Conservation (phyloP, 2,113 vertebrate genomes). For the Clarias gariepinus region DNA sequence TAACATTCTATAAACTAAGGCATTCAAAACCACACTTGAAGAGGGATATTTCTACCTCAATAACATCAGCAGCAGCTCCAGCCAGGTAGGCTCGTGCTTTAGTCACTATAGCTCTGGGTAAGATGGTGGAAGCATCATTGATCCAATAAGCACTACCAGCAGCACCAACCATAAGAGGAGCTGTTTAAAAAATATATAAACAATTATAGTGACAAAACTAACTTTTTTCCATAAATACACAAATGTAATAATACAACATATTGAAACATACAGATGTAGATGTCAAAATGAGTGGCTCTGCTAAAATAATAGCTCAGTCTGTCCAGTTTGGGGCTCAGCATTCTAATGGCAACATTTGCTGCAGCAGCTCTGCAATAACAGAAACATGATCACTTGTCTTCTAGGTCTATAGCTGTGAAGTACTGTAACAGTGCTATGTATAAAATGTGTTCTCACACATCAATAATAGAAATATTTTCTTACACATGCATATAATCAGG, state of each 20-base stretch:
- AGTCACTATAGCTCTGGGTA: conserved; percentile 75
- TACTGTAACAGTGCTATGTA: background rate
- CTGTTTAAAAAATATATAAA: conserved; percentile 58
- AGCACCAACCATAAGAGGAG: conserved; percentile 75
- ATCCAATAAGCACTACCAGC: conserved; percentile 74
- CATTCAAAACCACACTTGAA: no score
- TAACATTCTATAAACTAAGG: no score
- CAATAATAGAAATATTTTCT: conserved; percentile 52
- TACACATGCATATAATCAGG: conserved; percentile 72
- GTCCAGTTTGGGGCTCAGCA: conserved; percentile 73
- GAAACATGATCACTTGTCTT: background rate
- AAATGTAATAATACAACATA: background rate
- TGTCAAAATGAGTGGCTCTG: conserved; percentile 67
- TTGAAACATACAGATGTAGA: conserved; percentile 74
- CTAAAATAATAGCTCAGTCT: conserved; percentile 73
- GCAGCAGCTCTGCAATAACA: conserved; percentile 75
- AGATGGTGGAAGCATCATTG: conserved; percentile 75
- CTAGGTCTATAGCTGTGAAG: background rate
- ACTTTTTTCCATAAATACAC: background rate
- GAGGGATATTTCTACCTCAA: no score
- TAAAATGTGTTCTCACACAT: background rate
- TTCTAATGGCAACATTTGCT: conserved; percentile 78
- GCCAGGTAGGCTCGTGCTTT: conserved; percentile 73
- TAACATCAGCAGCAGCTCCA: conserved; percentile 76
- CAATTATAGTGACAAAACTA: background rate